These are phyloP conservation scores for Enteromius anoplus DNA, from an alignment of 2,797 vertebrate genomes.

Conservation along the genomic window DNA sequence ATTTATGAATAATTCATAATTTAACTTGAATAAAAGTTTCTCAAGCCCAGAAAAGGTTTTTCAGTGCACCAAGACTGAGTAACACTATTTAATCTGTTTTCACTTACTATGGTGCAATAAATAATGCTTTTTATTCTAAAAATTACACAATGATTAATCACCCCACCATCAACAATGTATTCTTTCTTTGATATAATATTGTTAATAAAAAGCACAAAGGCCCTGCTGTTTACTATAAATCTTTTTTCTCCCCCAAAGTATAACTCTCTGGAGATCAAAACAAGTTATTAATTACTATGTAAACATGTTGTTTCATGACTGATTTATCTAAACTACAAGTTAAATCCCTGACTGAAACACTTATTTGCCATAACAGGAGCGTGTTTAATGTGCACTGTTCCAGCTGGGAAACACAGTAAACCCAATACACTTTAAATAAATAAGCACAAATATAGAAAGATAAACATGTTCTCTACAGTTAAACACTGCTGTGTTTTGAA, in stretches of 20 bases:
- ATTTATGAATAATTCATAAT: slow-evolving; percentile 6
- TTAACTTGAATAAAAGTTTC: neutral
- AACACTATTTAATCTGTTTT: slow-evolving; percentile 1
- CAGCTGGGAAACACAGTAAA: neutral
- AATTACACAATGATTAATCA: neutral
- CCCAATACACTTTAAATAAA: neutral
- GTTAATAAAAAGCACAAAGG: slow-evolving; percentile 2
- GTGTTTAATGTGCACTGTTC: neutral
- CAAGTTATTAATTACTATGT: slow-evolving; percentile 20
- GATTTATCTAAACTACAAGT: neutral
- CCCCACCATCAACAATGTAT: neutral
- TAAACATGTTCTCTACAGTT: neutral
- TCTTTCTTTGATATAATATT: slow-evolving; percentile 15
- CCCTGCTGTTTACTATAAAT: slow-evolving; percentile 16
- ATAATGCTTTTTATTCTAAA: neutral
- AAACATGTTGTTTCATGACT: slow-evolving; percentile 8
- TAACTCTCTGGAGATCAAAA: slow-evolving; percentile 14
- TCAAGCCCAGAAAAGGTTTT: neutral
- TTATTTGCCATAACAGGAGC: neutral
- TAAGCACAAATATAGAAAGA: neutral
- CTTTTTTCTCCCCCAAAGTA: neutral
- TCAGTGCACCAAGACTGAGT: neutral
- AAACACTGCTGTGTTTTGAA: slow-evolving; percentile 9
- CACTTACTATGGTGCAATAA: neutral
- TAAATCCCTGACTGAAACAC: neutral